Conservation (phyloP, 2,113 vertebrate genomes). For the Atlantisia rogersi region DNA sequence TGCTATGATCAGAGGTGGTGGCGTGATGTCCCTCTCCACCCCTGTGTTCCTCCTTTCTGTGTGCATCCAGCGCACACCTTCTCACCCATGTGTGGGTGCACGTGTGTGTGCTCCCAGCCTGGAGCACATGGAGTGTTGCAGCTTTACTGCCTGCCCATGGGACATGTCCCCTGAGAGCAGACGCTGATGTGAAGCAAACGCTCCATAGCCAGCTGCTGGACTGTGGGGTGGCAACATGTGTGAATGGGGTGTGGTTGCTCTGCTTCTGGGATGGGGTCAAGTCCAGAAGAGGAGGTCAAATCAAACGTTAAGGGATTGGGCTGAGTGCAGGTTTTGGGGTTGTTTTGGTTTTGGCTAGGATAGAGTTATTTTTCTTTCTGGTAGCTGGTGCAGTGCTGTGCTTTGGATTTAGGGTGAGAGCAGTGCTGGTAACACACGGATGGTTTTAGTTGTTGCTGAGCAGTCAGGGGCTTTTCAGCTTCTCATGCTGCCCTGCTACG, state of each 20-base stretch:
- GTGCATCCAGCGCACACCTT: neutral
- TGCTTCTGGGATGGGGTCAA: neutral
- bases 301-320: neutral
- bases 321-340: neutral
- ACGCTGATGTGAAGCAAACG: neutral
- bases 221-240: accelerated
- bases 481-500: too few relatives aligned
- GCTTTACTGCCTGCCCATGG: accelerated
- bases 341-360: too few relatives aligned
- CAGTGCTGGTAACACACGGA: too few relatives aligned
- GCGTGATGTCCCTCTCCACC: neutral
- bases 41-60: neutral
- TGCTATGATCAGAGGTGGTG: neutral
- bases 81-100: neutral
- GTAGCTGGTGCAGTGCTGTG: too few relatives aligned
- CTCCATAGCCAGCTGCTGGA: neutral
- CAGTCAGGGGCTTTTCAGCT: too few relatives aligned
- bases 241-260: neutral
- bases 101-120: neutral
- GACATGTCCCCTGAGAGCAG: accelerated
- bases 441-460: too few relatives aligned
- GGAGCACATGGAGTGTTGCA: neutral
- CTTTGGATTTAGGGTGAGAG: too few relatives aligned
- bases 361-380: too few relatives aligned
- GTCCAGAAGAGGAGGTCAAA: neutral